phyloP scores from a whole-genome alignment of 2,797 vertebrate genomes.

The Corythornis leucogaster region DNA sequence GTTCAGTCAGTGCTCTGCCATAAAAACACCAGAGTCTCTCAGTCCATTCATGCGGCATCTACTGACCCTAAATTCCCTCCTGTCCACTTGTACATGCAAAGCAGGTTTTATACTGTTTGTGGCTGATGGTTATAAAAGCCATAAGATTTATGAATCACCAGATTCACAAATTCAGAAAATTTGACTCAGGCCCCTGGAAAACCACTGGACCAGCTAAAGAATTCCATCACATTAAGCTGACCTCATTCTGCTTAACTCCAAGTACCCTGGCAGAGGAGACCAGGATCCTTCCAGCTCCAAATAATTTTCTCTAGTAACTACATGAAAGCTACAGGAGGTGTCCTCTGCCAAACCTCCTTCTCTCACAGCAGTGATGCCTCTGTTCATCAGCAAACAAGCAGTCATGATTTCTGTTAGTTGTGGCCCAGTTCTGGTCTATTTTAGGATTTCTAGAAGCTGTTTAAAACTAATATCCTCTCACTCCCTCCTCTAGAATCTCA shows the following conservation, averaged over 20 bases:
- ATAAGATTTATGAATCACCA: not conserved
- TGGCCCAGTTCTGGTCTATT: constrained; percentile 40
- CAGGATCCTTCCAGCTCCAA: constrained; percentile 6
- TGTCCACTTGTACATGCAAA: not conserved
- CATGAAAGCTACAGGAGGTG: not conserved
- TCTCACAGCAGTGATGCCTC: not conserved
- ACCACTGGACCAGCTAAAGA: constrained; percentile 34
- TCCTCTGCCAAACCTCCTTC: constrained; percentile 36
- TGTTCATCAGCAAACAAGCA: not conserved
- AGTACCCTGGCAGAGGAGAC: not conserved
- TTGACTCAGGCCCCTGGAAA: constrained; percentile 26
- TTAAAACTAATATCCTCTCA: constrained; percentile 36
- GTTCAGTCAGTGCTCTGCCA: not conserved
- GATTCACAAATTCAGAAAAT: constrained; percentile 8
- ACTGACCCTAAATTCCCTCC: not conserved
- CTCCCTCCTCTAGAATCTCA: not conserved
- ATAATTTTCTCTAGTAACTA: not conserved
- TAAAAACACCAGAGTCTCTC: not conserved
- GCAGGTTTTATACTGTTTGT: not conserved
- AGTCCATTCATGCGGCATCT: not conserved
- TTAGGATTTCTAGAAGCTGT: constrained; percentile 30
- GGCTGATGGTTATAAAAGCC: not conserved
- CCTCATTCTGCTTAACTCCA: constrained; percentile 28
- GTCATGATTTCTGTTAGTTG: not conserved
- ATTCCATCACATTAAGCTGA: constrained; percentile 30